Evolutionary conservation across 1,140 invertebrate genomes (phyloP).

Genomic region (Ostrea edulis): DNA sequence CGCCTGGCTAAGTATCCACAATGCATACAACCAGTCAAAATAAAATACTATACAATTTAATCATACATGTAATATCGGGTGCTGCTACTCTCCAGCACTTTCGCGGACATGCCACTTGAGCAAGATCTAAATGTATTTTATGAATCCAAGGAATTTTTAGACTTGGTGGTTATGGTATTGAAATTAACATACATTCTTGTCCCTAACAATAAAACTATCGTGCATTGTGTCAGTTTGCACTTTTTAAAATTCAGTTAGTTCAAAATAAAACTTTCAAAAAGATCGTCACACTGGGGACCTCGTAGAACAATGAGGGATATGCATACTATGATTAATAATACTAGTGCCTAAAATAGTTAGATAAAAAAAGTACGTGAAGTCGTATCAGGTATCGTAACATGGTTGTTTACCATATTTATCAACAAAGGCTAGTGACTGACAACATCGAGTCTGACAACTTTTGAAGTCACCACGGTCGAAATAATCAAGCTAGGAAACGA

Average conservation of each 20-base stretch:
- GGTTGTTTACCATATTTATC: slow-evolving; percentile 23
- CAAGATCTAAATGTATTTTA: too few species aligned
- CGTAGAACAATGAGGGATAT: neutral
- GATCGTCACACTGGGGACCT: neutral
- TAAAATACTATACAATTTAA: too few species aligned
- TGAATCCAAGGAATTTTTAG: too few species aligned
- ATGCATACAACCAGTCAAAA: too few species aligned
- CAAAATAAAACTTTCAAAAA: neutral
- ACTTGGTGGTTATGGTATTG: too few species aligned
- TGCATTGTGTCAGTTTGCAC: neutral
- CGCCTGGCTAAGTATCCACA: too few species aligned
- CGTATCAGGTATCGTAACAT: neutral
- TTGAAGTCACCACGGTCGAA: slow-evolving; percentile 32
- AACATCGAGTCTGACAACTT: slow-evolving; percentile 9
- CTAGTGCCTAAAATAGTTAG: neutral
- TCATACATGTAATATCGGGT: too few species aligned
- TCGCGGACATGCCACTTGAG: too few species aligned
- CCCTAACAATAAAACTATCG: neutral
- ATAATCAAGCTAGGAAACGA: slow-evolving; percentile 15
- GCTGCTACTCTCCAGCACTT: too few species aligned
- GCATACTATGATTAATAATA: neutral
- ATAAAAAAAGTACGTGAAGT: neutral
- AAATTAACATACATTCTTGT: neutral
- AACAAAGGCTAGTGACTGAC: neutral
- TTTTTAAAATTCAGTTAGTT: neutral